Conservation (phyloP, 1,140 invertebrate species). For the Meloidogyne chitwoodi region DNA sequence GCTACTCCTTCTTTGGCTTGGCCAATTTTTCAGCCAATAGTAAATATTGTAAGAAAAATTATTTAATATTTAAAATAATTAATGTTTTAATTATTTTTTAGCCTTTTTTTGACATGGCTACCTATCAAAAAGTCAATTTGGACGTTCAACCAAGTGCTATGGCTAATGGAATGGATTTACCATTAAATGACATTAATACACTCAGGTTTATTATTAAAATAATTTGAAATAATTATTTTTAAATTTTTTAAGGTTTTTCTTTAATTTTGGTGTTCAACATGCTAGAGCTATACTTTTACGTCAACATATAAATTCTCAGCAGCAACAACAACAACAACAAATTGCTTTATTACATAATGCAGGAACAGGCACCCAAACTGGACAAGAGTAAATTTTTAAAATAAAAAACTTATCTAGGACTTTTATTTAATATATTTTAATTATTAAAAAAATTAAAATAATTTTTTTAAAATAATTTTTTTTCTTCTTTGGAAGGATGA, state of each 20-base stretch:
- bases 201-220: slow-evolving; percentile 22
- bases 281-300: slow-evolving; percentile 41
- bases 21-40: slow-evolving; percentile 37
- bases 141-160: slow-evolving; percentile 40
- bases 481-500: slow-evolving; percentile 17
- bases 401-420: no score
- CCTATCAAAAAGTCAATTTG: slow-evolving; percentile 45
- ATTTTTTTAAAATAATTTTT: neutral
- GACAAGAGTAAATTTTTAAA: slow-evolving; percentile 6
- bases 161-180: slow-evolving; percentile 47
- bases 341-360: slow-evolving; percentile 5
- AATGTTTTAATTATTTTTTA: slow-evolving; percentile 16
- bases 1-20: slow-evolving; percentile 26
- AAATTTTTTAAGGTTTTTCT: slow-evolving; percentile 41
- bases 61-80: neutral
- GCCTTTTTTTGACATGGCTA: slow-evolving; percentile 44
- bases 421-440: no score
- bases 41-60: neutral
- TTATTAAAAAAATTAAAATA: no score
- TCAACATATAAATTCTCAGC: slow-evolving; percentile 32
- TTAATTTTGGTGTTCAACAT: slow-evolving; percentile 49
- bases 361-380: neutral
- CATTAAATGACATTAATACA: slow-evolving; percentile 48
- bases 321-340: slow-evolving; percentile 28
- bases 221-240: neutral